phyloP scores from a whole-genome alignment of 2,113 vertebrate species.

The Eurypyga helias region DNA sequence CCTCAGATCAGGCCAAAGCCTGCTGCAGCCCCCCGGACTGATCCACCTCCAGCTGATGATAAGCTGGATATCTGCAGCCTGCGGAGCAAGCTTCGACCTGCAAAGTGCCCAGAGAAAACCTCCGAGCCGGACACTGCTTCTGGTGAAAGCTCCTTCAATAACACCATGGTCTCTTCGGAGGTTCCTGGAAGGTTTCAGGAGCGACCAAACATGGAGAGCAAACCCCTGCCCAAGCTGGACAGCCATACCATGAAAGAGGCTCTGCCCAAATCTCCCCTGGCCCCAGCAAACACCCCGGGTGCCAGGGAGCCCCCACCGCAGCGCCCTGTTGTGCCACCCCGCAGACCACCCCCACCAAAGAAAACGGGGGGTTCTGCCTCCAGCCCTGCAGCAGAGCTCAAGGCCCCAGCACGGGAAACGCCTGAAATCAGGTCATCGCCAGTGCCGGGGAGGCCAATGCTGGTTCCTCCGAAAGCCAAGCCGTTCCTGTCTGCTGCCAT shows the following conservation, averaged over 20 bases:
- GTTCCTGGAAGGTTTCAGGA: conserved; percentile 63
- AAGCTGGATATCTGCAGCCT: conserved; percentile 92
- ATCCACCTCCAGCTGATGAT: conserved; percentile 80
- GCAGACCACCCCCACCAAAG: conserved; percentile 94
- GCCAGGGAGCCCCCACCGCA: conserved; percentile 67
- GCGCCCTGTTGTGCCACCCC: conserved; percentile 86
- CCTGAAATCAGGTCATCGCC: conserved; percentile 71
- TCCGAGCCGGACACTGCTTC: conserved; percentile 65
- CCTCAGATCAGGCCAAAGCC: conserved; percentile 92
- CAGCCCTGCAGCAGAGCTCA: conserved; percentile 73
- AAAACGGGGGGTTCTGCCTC: conserved; percentile 74
- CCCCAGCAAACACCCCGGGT: not conserved
- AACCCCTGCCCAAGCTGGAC: conserved; percentile 77
- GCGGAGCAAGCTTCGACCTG: conserved; percentile 92
- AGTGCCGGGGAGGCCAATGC: conserved; percentile 80
- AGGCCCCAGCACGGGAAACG: conserved; percentile 71
- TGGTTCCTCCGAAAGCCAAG: conserved; percentile 92
- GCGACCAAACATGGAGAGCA: conserved; percentile 67
- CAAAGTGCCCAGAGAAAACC: conserved; percentile 82
- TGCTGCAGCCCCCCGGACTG: conserved; percentile 78
- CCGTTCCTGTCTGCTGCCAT: conserved; percentile 71
- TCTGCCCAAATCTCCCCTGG: conserved; percentile 47
- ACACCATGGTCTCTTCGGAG: conserved; percentile 32
- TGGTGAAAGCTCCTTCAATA: conserved; percentile 45
- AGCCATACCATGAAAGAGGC: conserved; percentile 70